Conservation (phyloP, 2,113 vertebrate species). For the Aphyosemion australe region DNA sequence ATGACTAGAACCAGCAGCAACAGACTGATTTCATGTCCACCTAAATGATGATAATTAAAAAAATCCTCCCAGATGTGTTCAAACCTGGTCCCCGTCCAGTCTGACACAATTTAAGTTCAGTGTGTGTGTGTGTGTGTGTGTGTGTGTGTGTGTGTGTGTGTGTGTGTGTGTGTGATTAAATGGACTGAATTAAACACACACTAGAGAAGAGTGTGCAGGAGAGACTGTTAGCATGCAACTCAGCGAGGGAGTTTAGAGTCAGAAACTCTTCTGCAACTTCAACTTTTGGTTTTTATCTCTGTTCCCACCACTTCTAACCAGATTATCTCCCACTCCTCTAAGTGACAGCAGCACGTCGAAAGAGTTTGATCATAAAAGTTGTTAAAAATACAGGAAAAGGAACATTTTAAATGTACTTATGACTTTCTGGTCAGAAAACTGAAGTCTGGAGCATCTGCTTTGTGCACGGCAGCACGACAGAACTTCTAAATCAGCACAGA, state of each 20-base stretch:
- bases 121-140: slow-evolving; percentile 43
- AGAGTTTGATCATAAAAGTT: neutral
- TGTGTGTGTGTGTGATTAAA: no score
- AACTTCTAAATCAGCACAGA: slow-evolving; percentile 30
- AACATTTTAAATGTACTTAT: no score
- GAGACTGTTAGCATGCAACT: neutral
- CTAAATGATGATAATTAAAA: no score
- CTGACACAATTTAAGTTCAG: slow-evolving; percentile 41
- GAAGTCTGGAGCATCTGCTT: slow-evolving; percentile 18
- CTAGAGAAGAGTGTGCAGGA: neutral
- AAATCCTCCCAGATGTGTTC: slow-evolving; percentile 36
- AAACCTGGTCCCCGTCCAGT: slow-evolving; percentile 21
- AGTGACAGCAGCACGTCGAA: slow-evolving; percentile 7
- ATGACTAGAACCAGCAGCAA: no score
- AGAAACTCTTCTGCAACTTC: slow-evolving; percentile 30
- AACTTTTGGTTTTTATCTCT: neutral
- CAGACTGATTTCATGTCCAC: no score
- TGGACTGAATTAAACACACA: neutral
- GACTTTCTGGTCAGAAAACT: no score
- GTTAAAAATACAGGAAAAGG: neutral
- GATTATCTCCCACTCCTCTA: slow-evolving; percentile 6
- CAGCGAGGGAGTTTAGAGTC: slow-evolving; percentile 30
- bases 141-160: no score
- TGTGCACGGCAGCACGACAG: neutral
- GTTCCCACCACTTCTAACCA: slow-evolving; percentile 1